Evolutionary conservation across 2,888 invertebrate species (phyloP), one percentile per base, ranked within the genome.

Genomic region (Druceiella hillmani): DNA sequence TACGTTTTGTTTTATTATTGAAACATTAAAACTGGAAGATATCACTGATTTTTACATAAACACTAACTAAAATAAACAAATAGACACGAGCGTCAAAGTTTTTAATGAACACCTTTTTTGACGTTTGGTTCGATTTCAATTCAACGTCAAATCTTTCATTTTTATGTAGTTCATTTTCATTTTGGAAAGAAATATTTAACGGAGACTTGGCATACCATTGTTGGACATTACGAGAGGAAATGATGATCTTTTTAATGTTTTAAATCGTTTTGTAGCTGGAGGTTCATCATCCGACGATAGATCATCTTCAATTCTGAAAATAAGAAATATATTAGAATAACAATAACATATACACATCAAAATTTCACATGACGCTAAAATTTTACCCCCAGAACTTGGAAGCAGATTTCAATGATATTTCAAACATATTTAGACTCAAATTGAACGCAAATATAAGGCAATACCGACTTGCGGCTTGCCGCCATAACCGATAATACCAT

Each of bases 311-410:
- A 51, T 53, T 54, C 71, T 71, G 58, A 33, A 64, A 67, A 48
- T 46, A 45, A 54, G 50, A 34, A 47, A 38, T 43, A 9, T 11
- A 12, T 39, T 22, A 36, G n/a, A 10, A 15, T 14, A 33, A 17
- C 10, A 10, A 27, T 25, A 11, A 4, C 12, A 10, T 4, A n/a
- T 7, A 15, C 10, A 33, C 15, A 7, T 20, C 6, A 24, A 24
- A 4, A 25, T 14, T 4, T 6, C 13, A 3, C 13, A 26, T 11
- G 40, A 58, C 65, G 45, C n/a, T n/a, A n/a, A n/a, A n/a, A n/a
- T n/a, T n/a, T n/a, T 50, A 67, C 66, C 62, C 56, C 67, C 67
- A 71, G 54, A 68, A 69, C 47, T 56, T 66, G 7, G 59, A 55
- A 7, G 70, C 71, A 22, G 53, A 40, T 49, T 61, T 64, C 25